These are phyloP conservation scores for Panzeria rudis DNA, from an alignment of 2,888 invertebrate genomes.

Conservation along the genomic window DNA sequence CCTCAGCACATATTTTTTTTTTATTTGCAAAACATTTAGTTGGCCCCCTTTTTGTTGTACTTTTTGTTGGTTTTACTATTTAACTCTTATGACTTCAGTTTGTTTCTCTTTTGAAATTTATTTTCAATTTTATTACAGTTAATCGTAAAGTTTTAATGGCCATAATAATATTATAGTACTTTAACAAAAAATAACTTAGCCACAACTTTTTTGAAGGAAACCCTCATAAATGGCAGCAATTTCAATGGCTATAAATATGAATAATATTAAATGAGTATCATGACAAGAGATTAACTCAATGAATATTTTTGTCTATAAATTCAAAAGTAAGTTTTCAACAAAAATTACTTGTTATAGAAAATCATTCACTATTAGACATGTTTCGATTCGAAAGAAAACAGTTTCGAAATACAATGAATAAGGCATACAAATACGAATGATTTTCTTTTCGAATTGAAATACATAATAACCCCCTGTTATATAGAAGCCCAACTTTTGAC, in stretches of 20 bases:
- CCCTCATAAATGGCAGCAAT: background rate
- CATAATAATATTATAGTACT: slow-evolving; percentile 1
- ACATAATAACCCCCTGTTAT: no score
- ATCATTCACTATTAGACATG: no score
- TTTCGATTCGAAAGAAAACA: no score
- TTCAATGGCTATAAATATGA: background rate
- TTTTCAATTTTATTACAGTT: background rate
- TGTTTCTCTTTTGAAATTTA: background rate
- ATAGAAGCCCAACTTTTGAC: no score
- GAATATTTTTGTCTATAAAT: background rate
- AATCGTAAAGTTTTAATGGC: background rate
- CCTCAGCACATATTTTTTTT: background rate
- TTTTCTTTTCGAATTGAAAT: no score
- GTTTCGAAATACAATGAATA: no score
- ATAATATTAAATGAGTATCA: background rate
- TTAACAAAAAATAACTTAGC: background rate
- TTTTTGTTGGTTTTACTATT: background rate
- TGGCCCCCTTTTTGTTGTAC: background rate
- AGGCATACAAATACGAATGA: no score
- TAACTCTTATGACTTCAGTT: background rate
- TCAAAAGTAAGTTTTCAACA: no score
- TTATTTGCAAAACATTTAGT: background rate
- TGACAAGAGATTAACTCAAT: background rate
- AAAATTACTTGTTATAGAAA: no score
- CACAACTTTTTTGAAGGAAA: background rate